A percentile compares a stretch with the other conserved stretches of the same genome.
These are phyloP conservation scores for Elephas maximus DNA, from an alignment of 2,113 vertebrate genomes.

Conservation along the genomic window DNA sequence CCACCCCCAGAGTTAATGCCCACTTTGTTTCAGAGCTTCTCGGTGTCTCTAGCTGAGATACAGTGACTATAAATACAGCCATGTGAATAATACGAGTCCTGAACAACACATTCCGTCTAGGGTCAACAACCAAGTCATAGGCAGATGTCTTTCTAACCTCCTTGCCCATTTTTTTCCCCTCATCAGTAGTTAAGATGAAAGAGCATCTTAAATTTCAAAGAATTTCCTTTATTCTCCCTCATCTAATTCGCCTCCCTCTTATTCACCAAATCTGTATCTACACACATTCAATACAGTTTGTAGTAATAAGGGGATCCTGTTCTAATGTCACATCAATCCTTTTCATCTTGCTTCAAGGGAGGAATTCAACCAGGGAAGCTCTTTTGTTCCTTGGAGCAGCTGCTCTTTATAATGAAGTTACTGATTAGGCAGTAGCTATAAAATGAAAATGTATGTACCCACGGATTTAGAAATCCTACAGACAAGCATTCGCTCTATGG, in stretches of 20 bases:
- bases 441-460: background rate
- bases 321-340: background rate
- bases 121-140: background rate
- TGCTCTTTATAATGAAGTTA: background rate
- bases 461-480: background rate
- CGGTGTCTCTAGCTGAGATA: background rate
- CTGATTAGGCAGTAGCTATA: background rate
- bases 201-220: background rate
- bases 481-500: background rate
- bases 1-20: too few relatives aligned
- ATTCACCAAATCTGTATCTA: background rate
- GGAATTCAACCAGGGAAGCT: background rate
- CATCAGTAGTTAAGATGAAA: background rate
- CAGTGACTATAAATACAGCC: background rate
- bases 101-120: background rate
- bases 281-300: background rate
- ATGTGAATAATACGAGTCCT: background rate
- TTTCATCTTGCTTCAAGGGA: slow-evolving; percentile 17
- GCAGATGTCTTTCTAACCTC: background rate
- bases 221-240: background rate
- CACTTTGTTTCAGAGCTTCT: background rate
- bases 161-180: background rate
- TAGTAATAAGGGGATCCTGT: background rate
- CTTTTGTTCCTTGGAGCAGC: background rate
- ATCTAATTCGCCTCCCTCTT: background rate